These are phyloP conservation scores for Diceros bicornis DNA, from an alignment of 2,797 vertebrate species.

Conservation along the genomic window DNA sequence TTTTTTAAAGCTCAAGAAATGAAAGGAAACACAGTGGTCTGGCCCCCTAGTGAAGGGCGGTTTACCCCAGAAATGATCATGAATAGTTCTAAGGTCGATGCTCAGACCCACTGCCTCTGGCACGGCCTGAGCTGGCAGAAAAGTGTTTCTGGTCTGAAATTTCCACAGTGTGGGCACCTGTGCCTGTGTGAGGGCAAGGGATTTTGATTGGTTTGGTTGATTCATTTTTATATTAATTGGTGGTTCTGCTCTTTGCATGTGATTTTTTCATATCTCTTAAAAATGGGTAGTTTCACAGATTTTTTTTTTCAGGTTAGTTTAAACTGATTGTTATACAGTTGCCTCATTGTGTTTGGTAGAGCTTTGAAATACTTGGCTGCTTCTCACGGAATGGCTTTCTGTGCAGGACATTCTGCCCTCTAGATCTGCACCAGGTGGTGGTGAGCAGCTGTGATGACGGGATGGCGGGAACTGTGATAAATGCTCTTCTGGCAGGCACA, in stretches of 20 bases:
- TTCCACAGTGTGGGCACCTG: fast-evolving
- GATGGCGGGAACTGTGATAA: not conserved
- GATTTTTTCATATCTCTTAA: not conserved
- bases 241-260: not conserved
- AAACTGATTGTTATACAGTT: fast-evolving
- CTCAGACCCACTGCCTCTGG: not conserved
- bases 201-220: not conserved
- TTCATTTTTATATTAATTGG: not conserved
- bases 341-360: not conserved
- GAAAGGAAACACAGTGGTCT: not conserved
- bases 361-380: not conserved
- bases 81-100: not conserved
- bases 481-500: not conserved
- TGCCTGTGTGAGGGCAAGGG: fast-evolving
- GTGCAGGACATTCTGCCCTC: not conserved
- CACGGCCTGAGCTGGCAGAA: not conserved
- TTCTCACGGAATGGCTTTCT: not conserved
- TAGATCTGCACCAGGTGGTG: fast-evolving
- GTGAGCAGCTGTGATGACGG: not conserved
- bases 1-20: not conserved
- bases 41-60: too few relatives aligned
- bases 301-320: not conserved
- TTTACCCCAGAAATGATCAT: not conserved
- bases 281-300: not conserved
- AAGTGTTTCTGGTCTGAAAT: not conserved